Evolutionary conservation across 1,140 invertebrate genomes (phyloP).

Genomic region (Halesus radiatus): DNA sequence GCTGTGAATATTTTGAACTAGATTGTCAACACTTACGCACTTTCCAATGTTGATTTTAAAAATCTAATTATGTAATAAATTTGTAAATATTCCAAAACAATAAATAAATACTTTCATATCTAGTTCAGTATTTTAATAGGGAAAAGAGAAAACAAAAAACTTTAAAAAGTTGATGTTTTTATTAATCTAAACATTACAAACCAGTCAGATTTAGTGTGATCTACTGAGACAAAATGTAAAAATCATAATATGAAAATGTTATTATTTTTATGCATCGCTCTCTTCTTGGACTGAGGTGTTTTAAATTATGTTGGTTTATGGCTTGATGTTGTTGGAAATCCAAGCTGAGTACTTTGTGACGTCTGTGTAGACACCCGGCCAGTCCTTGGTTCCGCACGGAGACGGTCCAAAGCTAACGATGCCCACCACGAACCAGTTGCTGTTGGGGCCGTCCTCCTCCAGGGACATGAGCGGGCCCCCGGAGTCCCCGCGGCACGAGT

Average conservation of each 20-base stretch:
- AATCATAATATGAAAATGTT: neutral
- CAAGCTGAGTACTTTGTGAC: slow-evolving; percentile 79
- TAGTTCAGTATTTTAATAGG: too few species aligned
- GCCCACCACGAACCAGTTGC: slow-evolving; percentile 68
- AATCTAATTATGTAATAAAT: too few species aligned
- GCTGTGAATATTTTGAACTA: too few species aligned
- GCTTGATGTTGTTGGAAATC: slow-evolving; percentile 70
- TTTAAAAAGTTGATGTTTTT: too few species aligned
- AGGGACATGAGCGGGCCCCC: slow-evolving; percentile 77
- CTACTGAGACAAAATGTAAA: too few species aligned
- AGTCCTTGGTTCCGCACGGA: slow-evolving; percentile 77
- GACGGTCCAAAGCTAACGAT: slow-evolving; percentile 83
- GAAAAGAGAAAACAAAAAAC: too few species aligned
- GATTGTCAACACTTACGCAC: too few species aligned
- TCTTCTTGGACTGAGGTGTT: neutral
- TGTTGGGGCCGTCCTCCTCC: slow-evolving; percentile 63
- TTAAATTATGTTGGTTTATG: slow-evolving; percentile 49
- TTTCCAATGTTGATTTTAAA: too few species aligned
- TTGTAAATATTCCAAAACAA: too few species aligned
- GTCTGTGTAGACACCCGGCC: slow-evolving; percentile 84
- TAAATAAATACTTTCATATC: too few species aligned
- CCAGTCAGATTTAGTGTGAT: too few species aligned
- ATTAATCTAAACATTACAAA: too few species aligned
- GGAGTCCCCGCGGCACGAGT: slow-evolving; percentile 79
- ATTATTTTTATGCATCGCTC: neutral